Conservation (phyloP, 2,888 invertebrate genomes). For the Deilephila elpenor region DNA sequence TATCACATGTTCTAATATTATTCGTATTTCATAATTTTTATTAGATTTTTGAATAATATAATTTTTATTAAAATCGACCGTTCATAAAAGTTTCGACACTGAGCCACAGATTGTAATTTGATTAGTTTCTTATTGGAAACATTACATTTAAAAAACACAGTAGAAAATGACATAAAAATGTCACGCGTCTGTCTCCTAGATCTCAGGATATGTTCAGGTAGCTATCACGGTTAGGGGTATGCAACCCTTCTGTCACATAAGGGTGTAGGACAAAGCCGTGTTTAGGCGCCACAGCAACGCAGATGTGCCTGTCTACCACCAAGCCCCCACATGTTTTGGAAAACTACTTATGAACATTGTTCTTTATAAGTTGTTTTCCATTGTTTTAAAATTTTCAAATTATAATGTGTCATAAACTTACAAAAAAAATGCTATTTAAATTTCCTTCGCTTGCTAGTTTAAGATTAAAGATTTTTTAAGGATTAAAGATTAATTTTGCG, state of each 20-base stretch:
- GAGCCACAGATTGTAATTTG: no score
- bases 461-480: neutral
- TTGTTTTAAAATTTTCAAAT: constrained; percentile 1
- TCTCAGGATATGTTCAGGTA: neutral
- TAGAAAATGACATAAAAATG: neutral
- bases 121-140: no score
- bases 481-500: no score
- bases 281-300: constrained; percentile 6
- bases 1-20: neutral
- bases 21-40: no score
- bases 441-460: neutral
- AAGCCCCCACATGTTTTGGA: constrained; percentile 16
- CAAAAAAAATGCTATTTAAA: neutral
- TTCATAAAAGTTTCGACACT: no score
- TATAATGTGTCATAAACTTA: constrained; percentile 12
- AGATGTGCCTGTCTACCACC: constrained; percentile 18
- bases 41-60: no score
- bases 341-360: constrained; percentile 16
- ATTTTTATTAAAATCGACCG: no score
- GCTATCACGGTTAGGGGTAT: constrained; percentile 16
- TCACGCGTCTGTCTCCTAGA: neutral
- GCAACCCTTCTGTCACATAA: constrained; percentile 16
- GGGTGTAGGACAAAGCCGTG: constrained; percentile 14
- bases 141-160: no score
- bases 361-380: constrained; percentile 22